These are phyloP conservation scores for Poeciliopsis infans DNA, from an alignment of 2,797 vertebrate genomes.

Conservation along the genomic window DNA sequence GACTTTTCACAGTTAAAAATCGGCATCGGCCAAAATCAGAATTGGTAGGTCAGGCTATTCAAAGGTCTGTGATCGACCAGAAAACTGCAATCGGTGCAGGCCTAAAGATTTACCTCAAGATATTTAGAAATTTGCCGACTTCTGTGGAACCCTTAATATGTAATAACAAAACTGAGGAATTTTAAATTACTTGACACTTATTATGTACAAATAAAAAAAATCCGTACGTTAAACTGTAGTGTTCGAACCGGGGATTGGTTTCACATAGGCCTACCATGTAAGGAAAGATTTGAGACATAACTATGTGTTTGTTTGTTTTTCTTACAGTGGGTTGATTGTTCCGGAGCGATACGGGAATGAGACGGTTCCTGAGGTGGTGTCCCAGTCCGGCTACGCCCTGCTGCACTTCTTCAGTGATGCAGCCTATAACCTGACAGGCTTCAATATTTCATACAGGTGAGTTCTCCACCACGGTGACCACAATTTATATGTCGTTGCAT, in stretches of 20 bases:
- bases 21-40: not conserved
- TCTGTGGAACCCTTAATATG: not conserved
- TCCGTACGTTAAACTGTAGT: not conserved
- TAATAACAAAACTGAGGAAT: not conserved
- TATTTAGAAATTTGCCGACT: not conserved
- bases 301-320: not conserved
- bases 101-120: not conserved
- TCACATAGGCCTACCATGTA: not conserved
- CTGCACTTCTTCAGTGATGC: slow-evolving; percentile 99
- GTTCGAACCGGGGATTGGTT: not conserved
- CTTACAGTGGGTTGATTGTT: slow-evolving; percentile 90
- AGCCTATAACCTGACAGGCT: slow-evolving; percentile 97
- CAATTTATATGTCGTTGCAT: not conserved
- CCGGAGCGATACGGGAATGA: slow-evolving; percentile 93
- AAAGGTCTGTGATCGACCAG: not conserved
- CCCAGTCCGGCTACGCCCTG: slow-evolving; percentile 89
- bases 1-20: not conserved
- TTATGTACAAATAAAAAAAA: not conserved
- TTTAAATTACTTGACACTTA: not conserved
- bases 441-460: slow-evolving; percentile 98
- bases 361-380: slow-evolving; percentile 92
- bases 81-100: not conserved
- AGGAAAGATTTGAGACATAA: too few relatives aligned
- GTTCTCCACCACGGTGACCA: not conserved
- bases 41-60: not conserved